Base-by-base conservation (phyloP, 2,888 invertebrate species). In the Corbicula japonica region DNA sequence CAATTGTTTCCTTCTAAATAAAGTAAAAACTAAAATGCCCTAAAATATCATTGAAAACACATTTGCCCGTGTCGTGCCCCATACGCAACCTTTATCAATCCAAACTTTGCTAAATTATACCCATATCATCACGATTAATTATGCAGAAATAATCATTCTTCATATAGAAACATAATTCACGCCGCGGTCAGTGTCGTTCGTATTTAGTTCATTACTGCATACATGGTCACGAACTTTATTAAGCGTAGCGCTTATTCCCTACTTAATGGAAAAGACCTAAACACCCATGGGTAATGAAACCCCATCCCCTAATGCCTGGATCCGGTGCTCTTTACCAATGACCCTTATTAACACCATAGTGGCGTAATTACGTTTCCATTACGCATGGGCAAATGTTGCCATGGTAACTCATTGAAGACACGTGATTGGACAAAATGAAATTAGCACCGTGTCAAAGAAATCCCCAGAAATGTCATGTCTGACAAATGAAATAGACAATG, bases 361-460 rank as follows among this genome's bases (percentile, higher is more conserved):
- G 35, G 38, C 38, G 48, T 71, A 71, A 71, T 71, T 44, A 65
- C 38, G 65, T 44, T 63, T 66, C 65, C 79, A 79, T 65, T 66
- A 72, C 71, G 80, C 80, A 71, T 76, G 80, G 71, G 75, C 69
- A 72, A 65, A 15, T 38, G 80, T 80, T 71, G 38, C 63, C 68
- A 75, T 72, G 32, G 62, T 34, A 68, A 80, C 72, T 50, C 65
- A 63, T 60, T 30, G 46, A 18, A 28, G 50, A 46, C 75, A 76
- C 80, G 80, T 80, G 80, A 76, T 60, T 66, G 76, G 70, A 63
- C 63, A 58, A 70, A 76, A 70, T 71, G 70, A 63, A 76, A 76
- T 76, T 76, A 76, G 34, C 69, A 44, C 62, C 21, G 44, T 58
- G 63, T 72, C 69, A 75, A 69, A 65, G 54, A 50, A 46, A 56